These are phyloP conservation scores for Jacana jacana DNA, from an alignment of 2,113 vertebrate species.

Conservation along the genomic window DNA sequence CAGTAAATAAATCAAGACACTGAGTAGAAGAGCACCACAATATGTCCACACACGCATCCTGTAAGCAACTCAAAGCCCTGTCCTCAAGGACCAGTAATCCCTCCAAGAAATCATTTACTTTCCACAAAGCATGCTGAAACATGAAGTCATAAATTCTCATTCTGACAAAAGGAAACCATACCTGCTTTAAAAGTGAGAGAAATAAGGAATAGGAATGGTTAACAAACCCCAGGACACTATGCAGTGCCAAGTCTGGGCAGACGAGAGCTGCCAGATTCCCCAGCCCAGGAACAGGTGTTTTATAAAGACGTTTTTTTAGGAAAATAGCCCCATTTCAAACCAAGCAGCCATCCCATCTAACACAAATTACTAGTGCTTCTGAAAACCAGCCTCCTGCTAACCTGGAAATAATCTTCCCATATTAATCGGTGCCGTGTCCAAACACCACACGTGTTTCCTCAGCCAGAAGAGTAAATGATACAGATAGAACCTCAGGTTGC, in stretches of 20 bases:
- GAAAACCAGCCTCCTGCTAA: background rate
- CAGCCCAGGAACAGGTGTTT: background rate
- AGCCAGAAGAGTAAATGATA: background rate
- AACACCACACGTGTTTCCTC: rapidly evolving
- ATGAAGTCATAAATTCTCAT: background rate
- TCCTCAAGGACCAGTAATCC: background rate
- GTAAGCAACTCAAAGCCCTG: background rate
- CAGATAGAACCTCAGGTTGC: rapidly evolving
- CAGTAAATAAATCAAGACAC: background rate
- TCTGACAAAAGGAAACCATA: background rate
- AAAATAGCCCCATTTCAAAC: background rate
- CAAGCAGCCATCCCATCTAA: background rate
- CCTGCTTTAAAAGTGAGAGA: background rate
- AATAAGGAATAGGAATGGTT: background rate
- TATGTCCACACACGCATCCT: background rate
- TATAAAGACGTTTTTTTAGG: background rate
- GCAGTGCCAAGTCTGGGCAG: background rate
- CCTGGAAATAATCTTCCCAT: background rate
- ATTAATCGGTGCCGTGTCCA: rapidly evolving
- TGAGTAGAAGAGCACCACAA: background rate
- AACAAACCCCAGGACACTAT: rapidly evolving
- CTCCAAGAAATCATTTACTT: background rate
- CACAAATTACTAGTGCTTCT: background rate
- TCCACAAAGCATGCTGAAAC: background rate
- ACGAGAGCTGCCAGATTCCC: background rate